phyloP scores from a whole-genome alignment of 2,113 vertebrate species.

The Malurus cyaneus region DNA sequence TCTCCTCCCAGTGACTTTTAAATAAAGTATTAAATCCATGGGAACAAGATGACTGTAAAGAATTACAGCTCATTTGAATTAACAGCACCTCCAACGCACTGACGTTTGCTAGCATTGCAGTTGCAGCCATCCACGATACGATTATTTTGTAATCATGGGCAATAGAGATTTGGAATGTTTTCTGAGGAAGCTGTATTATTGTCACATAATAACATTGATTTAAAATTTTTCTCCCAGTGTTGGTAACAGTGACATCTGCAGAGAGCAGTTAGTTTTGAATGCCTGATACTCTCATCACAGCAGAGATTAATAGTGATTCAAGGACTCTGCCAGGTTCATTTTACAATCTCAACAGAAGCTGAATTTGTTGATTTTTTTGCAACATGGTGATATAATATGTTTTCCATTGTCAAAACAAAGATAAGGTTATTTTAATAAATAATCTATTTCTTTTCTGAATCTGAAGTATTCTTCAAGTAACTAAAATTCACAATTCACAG shows the following conservation, averaged over 20 bases:
- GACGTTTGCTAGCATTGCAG: background rate
- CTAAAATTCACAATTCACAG: background rate
- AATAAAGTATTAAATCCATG: constrained; percentile 5
- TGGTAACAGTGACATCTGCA: constrained; percentile 49
- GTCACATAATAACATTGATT: constrained; percentile 54
- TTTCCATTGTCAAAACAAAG: background rate
- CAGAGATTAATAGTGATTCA: constrained; percentile 38
- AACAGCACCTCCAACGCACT: background rate
- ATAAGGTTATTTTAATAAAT: background rate
- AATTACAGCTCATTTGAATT: constrained; percentile 41
- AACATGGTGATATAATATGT: background rate
- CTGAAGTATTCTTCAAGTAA: background rate
- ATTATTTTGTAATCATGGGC: constrained; percentile 48
- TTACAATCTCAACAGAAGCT: background rate
- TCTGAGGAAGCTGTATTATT: constrained; percentile 41
- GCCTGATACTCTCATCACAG: constrained; percentile 23
- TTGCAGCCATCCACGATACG: background rate
- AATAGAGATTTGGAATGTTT: constrained; percentile 40
- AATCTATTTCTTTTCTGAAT: background rate
- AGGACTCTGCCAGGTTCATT: background rate
- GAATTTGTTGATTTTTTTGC: background rate
- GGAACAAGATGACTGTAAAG: constrained; percentile 1
- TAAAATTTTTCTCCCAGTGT: constrained; percentile 42
- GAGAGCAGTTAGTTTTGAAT: constrained; percentile 36
- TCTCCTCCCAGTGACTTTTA: background rate